These are phyloP conservation scores for Diorhabda elongata DNA, from an alignment of 1,140 invertebrate genomes.

Conservation along the genomic window DNA sequence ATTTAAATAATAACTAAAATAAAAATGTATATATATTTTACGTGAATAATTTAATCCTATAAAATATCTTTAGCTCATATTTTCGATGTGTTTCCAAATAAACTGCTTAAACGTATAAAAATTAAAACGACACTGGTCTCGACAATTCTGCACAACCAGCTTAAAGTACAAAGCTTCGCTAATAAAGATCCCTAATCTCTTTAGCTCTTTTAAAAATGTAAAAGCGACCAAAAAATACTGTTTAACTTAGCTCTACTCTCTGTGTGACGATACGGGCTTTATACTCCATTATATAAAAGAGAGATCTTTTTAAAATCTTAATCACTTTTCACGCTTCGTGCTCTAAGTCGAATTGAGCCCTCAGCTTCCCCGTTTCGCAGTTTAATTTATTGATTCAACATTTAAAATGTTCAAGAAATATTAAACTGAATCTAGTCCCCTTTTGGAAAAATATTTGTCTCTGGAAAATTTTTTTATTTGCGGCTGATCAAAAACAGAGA, in stretches of 20 bases:
- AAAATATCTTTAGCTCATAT: too few relatives aligned
- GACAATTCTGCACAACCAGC: slow-evolving; percentile 16
- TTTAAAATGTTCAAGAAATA: slow-evolving; percentile 31
- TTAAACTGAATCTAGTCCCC: not conserved
- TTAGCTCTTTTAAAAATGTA: slow-evolving; percentile 42
- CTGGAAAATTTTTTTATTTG: too few relatives aligned
- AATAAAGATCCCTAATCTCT: slow-evolving; percentile 37
- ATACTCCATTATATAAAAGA: not conserved
- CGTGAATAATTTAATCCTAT: too few relatives aligned
- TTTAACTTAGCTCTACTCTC: slow-evolving; percentile 33
- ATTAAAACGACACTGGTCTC: slow-evolving; percentile 34
- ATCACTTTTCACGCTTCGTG: slow-evolving; percentile 43
- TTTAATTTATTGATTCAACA: slow-evolving; percentile 45
- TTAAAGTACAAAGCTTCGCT: slow-evolving; percentile 33
- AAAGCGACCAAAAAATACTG: slow-evolving; percentile 34
- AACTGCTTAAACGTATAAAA: slow-evolving; percentile 19
- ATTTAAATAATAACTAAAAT: too few relatives aligned
- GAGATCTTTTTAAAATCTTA: slow-evolving; percentile 43
- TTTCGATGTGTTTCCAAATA: too few relatives aligned
- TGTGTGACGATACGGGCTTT: slow-evolving; percentile 36
- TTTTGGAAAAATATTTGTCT: too few relatives aligned
- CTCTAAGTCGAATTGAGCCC: slow-evolving; percentile 35
- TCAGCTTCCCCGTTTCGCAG: slow-evolving; percentile 25
- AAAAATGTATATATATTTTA: too few relatives aligned
- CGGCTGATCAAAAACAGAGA: too few relatives aligned